Percentiles rank a stretch among this genome's conserved stretches.
phyloP scores from a whole-genome alignment of 2,113 vertebrate species.

The Gallinago paraguaiae region DNA sequence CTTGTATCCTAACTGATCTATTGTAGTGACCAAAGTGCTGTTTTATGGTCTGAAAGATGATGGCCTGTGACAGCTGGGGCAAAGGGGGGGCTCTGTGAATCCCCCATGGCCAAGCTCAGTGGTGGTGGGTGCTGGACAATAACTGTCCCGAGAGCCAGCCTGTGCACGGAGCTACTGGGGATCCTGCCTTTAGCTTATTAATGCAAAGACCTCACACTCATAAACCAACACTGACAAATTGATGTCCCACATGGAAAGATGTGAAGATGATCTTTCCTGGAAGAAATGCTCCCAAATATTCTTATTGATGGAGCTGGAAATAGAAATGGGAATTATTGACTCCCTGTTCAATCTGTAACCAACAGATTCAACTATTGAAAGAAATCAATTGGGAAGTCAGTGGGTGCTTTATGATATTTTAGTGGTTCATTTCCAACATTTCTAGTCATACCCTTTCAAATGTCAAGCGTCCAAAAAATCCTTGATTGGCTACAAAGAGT shows the following conservation, averaged over 20 bases:
- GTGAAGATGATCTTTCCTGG: background rate
- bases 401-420: background rate
- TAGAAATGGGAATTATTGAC: background rate
- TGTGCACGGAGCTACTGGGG: background rate
- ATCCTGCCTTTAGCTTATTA: background rate
- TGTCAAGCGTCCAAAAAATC: background rate
- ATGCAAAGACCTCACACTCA: background rate
- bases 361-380: background rate
- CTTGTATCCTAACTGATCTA: background rate
- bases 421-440: background rate
- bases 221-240: background rate
- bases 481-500: rapidly evolving
- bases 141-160: background rate
- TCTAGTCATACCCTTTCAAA: background rate
- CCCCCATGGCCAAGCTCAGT: rapidly evolving
- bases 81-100: background rate
- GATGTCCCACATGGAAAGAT: background rate
- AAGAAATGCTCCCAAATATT: background rate
- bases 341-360: conserved; percentile 11
- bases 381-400: background rate
- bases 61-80: background rate
- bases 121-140: background rate
- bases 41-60: background rate
- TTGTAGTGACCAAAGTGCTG: background rate
- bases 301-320: background rate